Conservation (phyloP, 2,797 vertebrate species). For the Chelidonichthys spinosus region DNA sequence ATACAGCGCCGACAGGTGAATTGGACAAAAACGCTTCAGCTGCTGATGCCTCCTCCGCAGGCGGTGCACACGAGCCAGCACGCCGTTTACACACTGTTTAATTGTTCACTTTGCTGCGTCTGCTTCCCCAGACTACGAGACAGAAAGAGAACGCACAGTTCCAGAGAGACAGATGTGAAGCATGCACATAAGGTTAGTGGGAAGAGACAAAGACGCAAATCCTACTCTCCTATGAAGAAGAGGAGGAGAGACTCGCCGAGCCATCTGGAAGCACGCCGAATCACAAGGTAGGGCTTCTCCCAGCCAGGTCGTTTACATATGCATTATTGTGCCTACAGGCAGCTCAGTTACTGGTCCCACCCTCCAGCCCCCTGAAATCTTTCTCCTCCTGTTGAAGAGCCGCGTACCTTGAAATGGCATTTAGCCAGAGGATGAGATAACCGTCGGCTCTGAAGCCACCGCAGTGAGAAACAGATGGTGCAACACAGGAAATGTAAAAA, state of each 20-base stretch:
- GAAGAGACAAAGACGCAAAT: slow-evolving; percentile 83
- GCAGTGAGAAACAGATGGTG: slow-evolving; percentile 50
- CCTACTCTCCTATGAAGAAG: slow-evolving; percentile 95
- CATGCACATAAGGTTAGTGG: slow-evolving; percentile 74
- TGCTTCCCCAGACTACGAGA: slow-evolving; percentile 63
- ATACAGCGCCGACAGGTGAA: slow-evolving; percentile 90
- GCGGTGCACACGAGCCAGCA: neutral
- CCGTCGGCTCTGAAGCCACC: slow-evolving; percentile 31
- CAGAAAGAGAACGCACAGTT: slow-evolving; percentile 81
- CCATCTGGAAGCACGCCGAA: slow-evolving; percentile 96
- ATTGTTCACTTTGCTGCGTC: slow-evolving; percentile 7
- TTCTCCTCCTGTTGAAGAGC: slow-evolving; percentile 34
- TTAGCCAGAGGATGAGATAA: slow-evolving; percentile 52
- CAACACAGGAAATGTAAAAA: slow-evolving; percentile 29
- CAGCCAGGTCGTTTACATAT: slow-evolving; percentile 8
- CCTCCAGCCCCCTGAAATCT: slow-evolving; percentile 28
- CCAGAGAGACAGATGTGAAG: slow-evolving; percentile 78
- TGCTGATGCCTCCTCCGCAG: slow-evolving; percentile 1
- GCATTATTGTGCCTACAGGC: slow-evolving; percentile 24
- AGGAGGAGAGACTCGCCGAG: slow-evolving; percentile 97
- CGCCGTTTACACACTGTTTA: neutral
- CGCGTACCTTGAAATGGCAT: slow-evolving; percentile 33
- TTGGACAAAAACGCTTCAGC: neutral
- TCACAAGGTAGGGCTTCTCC: slow-evolving; percentile 89
- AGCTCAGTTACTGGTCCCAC: slow-evolving; percentile 22